Percentiles rank a stretch among this genome's conserved stretches.
These are phyloP conservation scores for Elysia chlorotica DNA, from an alignment of 1,140 invertebrate genomes.

Conservation along the genomic window DNA sequence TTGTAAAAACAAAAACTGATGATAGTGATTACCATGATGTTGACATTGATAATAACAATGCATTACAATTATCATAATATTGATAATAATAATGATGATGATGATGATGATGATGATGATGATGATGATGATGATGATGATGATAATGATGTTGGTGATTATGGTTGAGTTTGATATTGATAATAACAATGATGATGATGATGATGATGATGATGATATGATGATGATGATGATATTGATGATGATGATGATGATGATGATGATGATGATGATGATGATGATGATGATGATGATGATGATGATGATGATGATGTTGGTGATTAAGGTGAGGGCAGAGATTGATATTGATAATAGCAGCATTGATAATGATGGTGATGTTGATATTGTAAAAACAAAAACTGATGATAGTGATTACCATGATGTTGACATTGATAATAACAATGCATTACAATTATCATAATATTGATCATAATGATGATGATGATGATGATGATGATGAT, in stretches of 20 bases:
- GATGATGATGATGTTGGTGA: conserved; percentile 4
- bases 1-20: not conserved
- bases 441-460: conserved; percentile 61
- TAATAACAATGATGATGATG: conserved; percentile 18
- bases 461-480: conserved; percentile 1
- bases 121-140: not conserved
- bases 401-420: conserved; percentile 32
- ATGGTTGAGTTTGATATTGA: conserved; percentile 15
- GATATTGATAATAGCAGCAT: conserved; percentile 5
- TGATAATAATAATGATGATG: not conserved
- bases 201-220: no score
- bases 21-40: not conserved
- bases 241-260: no score
- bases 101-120: not conserved
- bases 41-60: no score
- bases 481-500: not conserved
- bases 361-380: conserved; percentile 16
- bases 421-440: conserved; percentile 68
- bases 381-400: not conserved
- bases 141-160: conserved; percentile 2
- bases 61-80: not conserved
- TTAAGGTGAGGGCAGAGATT: conserved; percentile 3
- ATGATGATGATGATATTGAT: no score
- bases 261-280: no score
- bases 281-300: not conserved